Base-by-base conservation (phyloP, 1,140 invertebrate genomes). In the Zaprionus vittiger region DNA sequence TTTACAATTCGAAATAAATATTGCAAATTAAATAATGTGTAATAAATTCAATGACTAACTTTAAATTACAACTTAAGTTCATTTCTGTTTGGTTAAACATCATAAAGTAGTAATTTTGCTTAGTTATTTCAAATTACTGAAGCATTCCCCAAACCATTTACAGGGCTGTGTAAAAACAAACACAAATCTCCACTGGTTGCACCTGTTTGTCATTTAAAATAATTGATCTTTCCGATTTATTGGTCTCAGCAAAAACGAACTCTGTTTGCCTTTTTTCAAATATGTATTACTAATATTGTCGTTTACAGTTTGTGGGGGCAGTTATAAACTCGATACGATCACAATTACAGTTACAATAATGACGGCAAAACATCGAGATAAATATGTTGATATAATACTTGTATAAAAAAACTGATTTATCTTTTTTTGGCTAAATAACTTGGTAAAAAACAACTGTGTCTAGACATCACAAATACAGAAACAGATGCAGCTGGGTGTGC, bases 1-100 rank as follows among this genome's bases (percentile, higher is more conserved):
- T 81, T 81, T 81, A 81, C 28, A 59, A 44, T 73, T 38, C 49
- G 52, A 41, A 68, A 52, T 24, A 52, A 52, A 52, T 52, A 52
- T 1, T 52, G 20, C 11, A 38, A 41, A 60, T 60, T n/a, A n/a
- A 22, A 37, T 60, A 4, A 9, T 41, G 5, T 6, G 14, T 41
- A 0, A 41, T 41, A n/a, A n/a, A n/a, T 44, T 9, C 2, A 9
- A 17, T 47, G 41, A 47, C 41, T 47, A 17, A 47, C n/a, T 47
- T 5, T 17, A 17, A 17, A 17, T 6, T 9, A 47, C n/a, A 17
- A 47, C 6, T 47, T 38, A 38, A 38, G 12, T 38, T 38, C 1
- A 38, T 38, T 38, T 38, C 14, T 15, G 1, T 38, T 38, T 38
- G 5, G 4, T 38, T 38, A 14, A 14, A 7, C 14, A 38, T 15